A percentile compares a stretch with the other conserved stretches of the same genome.
Evolutionary conservation across 2,113 vertebrate genomes (phyloP).

Genomic region (Tringa solitaria): DNA sequence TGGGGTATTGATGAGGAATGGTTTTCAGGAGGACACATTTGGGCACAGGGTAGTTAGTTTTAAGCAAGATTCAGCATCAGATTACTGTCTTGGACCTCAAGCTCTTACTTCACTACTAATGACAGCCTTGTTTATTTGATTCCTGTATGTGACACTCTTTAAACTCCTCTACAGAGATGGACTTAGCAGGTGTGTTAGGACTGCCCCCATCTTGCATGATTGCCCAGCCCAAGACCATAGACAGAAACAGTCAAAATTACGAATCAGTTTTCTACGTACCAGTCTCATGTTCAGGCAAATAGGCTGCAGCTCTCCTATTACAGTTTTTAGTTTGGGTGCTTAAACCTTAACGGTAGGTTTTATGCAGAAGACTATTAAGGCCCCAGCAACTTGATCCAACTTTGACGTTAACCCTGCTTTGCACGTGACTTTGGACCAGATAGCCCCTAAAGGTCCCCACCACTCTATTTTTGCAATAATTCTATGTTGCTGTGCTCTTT

Average conservation of each 20-base stretch:
- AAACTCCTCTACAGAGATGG: background rate
- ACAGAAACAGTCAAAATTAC: background rate
- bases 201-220: background rate
- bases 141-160: background rate
- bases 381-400: background rate
- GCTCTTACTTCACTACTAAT: background rate
- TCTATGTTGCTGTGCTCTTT: background rate
- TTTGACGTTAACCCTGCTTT: background rate
- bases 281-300: background rate
- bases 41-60: background rate
- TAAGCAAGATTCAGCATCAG: background rate
- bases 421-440: fast-evolving
- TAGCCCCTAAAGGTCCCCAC: background rate
- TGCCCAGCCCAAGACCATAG: background rate
- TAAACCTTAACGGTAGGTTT: background rate
- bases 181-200: background rate
- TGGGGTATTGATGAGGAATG: background rate
- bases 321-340: background rate
- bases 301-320: background rate
- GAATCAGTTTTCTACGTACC: background rate
- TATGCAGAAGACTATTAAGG: background rate
- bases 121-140: background rate
- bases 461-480: background rate
- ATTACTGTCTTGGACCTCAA: background rate
- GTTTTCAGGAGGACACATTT: background rate